phyloP scores from a whole-genome alignment of 2,113 vertebrate species.

The Pristiophorus japonicus region DNA sequence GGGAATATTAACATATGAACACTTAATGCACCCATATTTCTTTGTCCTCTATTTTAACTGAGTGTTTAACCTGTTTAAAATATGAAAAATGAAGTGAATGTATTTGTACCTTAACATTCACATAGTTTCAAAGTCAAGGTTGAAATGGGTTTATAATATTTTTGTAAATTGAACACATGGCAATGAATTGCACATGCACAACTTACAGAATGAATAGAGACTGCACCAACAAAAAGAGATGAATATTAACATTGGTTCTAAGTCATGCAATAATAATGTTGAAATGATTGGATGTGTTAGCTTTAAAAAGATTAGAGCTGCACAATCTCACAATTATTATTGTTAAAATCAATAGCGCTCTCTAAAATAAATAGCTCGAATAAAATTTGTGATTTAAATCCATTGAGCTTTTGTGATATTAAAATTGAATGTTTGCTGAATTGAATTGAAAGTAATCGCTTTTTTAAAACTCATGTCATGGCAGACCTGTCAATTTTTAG shows the following conservation, averaged over 20 bases:
- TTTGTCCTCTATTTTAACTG: no score
- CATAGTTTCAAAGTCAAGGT: no score
- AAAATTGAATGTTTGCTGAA: background rate
- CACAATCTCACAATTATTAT: background rate
- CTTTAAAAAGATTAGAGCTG: background rate
- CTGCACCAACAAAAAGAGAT: background rate
- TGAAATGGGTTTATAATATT: no score
- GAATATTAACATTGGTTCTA: background rate
- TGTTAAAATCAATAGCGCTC: constrained; percentile 20
- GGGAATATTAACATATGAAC: no score
- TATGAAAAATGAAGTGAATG: no score
- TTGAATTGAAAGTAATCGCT: background rate
- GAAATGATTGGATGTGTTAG: background rate
- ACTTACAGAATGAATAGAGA: background rate
- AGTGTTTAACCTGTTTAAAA: no score
- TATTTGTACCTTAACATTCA: no score
- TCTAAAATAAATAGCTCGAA: background rate
- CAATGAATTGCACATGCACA: background rate
- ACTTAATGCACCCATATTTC: no score
- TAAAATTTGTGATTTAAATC: constrained; percentile 1
- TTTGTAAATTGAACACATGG: no score
- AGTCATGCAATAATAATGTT: constrained; percentile 23
- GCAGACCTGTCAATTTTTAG: background rate
- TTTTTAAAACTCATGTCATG: background rate
- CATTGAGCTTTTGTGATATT: background rate